Base-by-base conservation (phyloP, 2,113 vertebrate species). In the Pseudorectes ferrugineus region DNA sequence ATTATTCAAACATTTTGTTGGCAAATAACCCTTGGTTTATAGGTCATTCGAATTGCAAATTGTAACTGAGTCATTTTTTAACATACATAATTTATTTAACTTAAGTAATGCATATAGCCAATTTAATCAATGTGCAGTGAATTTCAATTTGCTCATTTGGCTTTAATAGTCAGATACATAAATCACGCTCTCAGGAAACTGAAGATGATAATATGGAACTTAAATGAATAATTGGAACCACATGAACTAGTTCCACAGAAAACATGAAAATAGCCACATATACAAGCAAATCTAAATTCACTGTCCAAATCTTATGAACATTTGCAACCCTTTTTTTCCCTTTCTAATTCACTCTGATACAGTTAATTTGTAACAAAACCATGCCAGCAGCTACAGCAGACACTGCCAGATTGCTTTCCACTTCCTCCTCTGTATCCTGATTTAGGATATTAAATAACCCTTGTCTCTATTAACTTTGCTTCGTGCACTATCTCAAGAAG, bases 1-100 rank as follows among this genome's bases (percentile, higher is more conserved):
- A 88, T 97, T 94, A 94, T 88, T 94, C 93, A 95, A 95, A 91
- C 65, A 92, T 94, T 96, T 91, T 97, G 95, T 96, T 63, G 21
- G 94, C 75, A 95, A 95, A 93, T 95, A 96, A 91, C 74, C 54
- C 72, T 65, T 93, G 33, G 49, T 88, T 97, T 96, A 93, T 65
- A 92, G 89, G 94, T 96, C 81, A 96, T 91, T 91, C 51, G 1
- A 95, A 95, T 45, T 93, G 95, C 92, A 96, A 97, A 97, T 95
- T 93, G 28, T 79, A 88, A 88, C 95, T 95, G 46, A 89, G 66
- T 91, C 28, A 92, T 82, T 87, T 95, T 91, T 94, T 85, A 92
- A 85, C 65, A 88, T 94, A 93, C 20, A 51, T 78, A 95, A 95
- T 95, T 95, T 95, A 95, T 95, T 96, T 97, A 91, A 85, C 92